phyloP scores from a whole-genome alignment of 2,888 invertebrate species.

The Bembecia ichneumoniformis region DNA sequence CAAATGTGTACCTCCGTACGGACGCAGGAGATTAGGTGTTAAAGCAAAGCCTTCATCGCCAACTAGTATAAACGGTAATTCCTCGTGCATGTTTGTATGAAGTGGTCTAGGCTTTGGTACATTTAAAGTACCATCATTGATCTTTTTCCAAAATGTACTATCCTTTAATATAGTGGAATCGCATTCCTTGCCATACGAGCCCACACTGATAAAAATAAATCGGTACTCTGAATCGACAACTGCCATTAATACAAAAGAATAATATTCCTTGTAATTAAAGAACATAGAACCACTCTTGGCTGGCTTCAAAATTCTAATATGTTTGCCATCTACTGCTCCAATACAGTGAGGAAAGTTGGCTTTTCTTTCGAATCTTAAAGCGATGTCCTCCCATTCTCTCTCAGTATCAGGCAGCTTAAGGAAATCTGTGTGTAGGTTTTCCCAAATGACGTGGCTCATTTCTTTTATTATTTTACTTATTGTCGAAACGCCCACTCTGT shows the following conservation, averaged over 20 bases:
- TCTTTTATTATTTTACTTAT: constrained; percentile 11
- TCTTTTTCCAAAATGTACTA: not conserved
- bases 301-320: not conserved
- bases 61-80: not conserved
- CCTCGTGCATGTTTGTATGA: not conserved
- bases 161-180: not conserved
- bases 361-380: not conserved
- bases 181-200: constrained; percentile 3
- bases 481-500: constrained; percentile 11
- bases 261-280: not conserved
- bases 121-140: not conserved
- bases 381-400: constrained; percentile 9
- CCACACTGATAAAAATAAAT: constrained; percentile 12
- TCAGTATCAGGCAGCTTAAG: constrained; percentile 10
- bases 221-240: constrained; percentile 15
- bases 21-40: not conserved
- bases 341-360: not conserved
- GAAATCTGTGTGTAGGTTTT: constrained; percentile 9
- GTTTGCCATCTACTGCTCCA: not conserved
- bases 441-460: constrained; percentile 9
- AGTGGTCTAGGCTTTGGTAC: not conserved
- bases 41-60: too few relatives aligned
- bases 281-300: not conserved
- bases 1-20: not conserved
- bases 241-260: constrained; percentile 11